These are phyloP conservation scores for Chloebia gouldiae DNA, from an alignment of 2,113 vertebrate species.

Conservation along the genomic window DNA sequence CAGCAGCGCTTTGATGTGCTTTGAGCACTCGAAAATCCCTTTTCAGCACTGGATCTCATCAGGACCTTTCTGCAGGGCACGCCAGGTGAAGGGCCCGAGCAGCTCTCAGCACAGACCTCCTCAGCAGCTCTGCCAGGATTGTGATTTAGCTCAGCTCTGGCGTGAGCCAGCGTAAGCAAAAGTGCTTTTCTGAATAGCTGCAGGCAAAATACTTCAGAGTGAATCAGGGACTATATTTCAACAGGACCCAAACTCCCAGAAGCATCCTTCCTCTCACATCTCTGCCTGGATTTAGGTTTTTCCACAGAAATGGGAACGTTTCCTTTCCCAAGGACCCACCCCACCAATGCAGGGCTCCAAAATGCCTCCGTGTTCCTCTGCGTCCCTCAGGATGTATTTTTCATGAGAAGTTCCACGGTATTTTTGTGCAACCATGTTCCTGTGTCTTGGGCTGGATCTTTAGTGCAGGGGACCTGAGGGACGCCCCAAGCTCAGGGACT, in stretches of 20 bases:
- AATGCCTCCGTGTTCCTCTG: rapidly evolving
- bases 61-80: neutral
- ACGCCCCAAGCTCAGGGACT: too few species aligned
- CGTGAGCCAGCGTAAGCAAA: neutral
- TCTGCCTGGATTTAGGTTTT: neutral
- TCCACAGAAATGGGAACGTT: neutral
- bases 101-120: neutral
- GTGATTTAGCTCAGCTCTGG: neutral
- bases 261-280: neutral
- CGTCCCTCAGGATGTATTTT: rapidly evolving
- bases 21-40: neutral
- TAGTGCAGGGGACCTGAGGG: too few species aligned
- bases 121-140: neutral
- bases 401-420: rapidly evolving
- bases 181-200: neutral
- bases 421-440: rapidly evolving
- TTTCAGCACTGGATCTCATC: neutral
- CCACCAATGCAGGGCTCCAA: neutral
- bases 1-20: neutral
- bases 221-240: neutral
- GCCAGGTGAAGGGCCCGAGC: neutral
- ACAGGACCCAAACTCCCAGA: neutral
- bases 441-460: too few species aligned
- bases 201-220: neutral
- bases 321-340: neutral